phyloP scores from a whole-genome alignment of 2,888 invertebrate species.

The Melieria crassipennis region DNA sequence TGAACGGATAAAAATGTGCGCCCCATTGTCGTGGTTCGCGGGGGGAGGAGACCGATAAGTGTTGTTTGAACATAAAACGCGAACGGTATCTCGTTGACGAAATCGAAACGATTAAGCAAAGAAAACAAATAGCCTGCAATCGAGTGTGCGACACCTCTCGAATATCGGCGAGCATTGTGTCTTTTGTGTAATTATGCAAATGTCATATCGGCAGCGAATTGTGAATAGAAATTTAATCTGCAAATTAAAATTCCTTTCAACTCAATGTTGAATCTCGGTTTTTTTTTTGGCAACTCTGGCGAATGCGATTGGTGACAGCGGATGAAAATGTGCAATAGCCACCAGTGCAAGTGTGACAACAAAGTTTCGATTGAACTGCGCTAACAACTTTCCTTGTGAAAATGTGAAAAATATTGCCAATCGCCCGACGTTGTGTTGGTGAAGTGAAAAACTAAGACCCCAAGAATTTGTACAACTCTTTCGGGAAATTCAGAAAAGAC shows the following conservation, averaged over 20 bases:
- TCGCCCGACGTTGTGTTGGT: neutral
- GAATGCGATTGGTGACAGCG: neutral
- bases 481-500: constrained; percentile 10
- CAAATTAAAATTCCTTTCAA: too few species aligned
- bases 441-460: constrained; percentile 11
- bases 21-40: neutral
- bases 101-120: neutral
- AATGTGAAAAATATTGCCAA: neutral
- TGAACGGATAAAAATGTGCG: constrained; percentile 37
- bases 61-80: too few species aligned
- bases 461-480: neutral
- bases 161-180: neutral
- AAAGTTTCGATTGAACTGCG: too few species aligned
- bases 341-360: neutral
- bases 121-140: neutral
- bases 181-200: constrained; percentile 3
- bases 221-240: too few species aligned
- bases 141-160: too few species aligned
- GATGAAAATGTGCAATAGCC: neutral
- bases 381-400: neutral
- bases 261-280: neutral
- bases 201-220: too few species aligned
- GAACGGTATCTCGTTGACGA: too few species aligned
- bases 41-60: too few species aligned
- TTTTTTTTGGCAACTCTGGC: constrained; percentile 11